phyloP scores from a whole-genome alignment of 2,888 invertebrate species.

The Lamproptera curius region DNA sequence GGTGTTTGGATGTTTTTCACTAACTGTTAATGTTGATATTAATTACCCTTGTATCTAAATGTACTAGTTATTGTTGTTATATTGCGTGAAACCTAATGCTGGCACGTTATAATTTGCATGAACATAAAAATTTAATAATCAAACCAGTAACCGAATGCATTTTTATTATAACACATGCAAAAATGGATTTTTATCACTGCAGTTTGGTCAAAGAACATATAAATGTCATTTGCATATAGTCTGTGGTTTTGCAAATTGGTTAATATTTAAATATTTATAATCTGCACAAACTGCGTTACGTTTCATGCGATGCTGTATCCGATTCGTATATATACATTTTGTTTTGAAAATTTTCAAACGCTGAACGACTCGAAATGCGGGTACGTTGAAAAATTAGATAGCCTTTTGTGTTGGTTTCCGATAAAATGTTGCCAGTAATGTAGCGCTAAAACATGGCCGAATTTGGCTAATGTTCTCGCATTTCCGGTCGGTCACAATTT shows the following conservation, averaged over 20 bases:
- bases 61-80: constrained; percentile 35
- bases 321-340: constrained; percentile 32
- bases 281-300: constrained; percentile 24
- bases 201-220: too few species aligned
- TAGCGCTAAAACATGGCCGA: neutral
- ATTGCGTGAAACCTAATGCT: constrained; percentile 18
- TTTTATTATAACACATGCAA: too few species aligned
- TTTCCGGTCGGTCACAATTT: constrained; percentile 42
- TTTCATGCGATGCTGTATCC: constrained; percentile 32
- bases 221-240: neutral
- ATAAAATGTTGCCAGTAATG: constrained; percentile 9
- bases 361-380: constrained; percentile 22
- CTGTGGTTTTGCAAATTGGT: neutral
- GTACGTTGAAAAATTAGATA: constrained; percentile 11
- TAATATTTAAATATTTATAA: constrained; percentile 4
- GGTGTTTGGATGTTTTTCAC: constrained; percentile 77
- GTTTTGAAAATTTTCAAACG: constrained; percentile 34
- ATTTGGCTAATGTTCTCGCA: constrained; percentile 7
- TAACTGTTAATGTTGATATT: constrained; percentile 77
- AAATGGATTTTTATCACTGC: too few species aligned
- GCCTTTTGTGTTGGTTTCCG: neutral
- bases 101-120: neutral
- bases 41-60: constrained; percentile 44
- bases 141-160: too few species aligned
- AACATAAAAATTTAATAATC: too few species aligned